Base-by-base conservation (phyloP, 2,888 invertebrate species). In the Himalopsyche tibetana region DNA sequence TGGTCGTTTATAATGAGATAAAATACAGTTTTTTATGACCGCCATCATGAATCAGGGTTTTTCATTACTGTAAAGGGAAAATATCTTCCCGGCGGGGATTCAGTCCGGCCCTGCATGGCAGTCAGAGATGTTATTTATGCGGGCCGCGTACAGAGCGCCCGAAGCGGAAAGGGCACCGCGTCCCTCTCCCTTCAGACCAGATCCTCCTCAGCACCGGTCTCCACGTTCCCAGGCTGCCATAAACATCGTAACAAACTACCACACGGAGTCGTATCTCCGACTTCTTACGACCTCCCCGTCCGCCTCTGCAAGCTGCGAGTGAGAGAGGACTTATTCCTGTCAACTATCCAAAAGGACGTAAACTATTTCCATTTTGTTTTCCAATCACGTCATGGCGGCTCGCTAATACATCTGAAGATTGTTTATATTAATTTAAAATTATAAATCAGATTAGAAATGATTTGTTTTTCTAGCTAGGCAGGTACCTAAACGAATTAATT, bases 171-270 rank as follows among this genome's bases (percentile, higher is more conserved):
- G 55, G 56, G 83, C 42, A 56, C 83, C n/a, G 42, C 45, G 69
- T 74, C 84, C 51, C 84, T 56, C 42, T 63, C 38, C 74, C 42
- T 80, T 36, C 63, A 9, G 36, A 55, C 40, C 69, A 40, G 28
- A 15, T 63, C 79, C 69, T 82, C 83, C 83, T 28, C 84, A 42
- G 84, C 69, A 69, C 55, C 84, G n/a, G 80, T 56, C 81, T 51
- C 40, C 84, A 81, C 85, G 83, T 84, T 83, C 87, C 63, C 85
- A 82, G 91, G 90, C 82, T 80, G 92, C 92, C 91, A 93, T 93
- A 93, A 93, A 93, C 91, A 92, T 92, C 92, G 92, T 92, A 93
- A 93, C 92, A 92, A 93, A 93, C 93, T 92, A 92, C 92, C 92
- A 91, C 91, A 91, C 91, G 90, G 90, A 90, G 91, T 92, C 91